phyloP scores from a whole-genome alignment of 2,797 vertebrate genomes.

The Neopelma chrysocephalum region DNA sequence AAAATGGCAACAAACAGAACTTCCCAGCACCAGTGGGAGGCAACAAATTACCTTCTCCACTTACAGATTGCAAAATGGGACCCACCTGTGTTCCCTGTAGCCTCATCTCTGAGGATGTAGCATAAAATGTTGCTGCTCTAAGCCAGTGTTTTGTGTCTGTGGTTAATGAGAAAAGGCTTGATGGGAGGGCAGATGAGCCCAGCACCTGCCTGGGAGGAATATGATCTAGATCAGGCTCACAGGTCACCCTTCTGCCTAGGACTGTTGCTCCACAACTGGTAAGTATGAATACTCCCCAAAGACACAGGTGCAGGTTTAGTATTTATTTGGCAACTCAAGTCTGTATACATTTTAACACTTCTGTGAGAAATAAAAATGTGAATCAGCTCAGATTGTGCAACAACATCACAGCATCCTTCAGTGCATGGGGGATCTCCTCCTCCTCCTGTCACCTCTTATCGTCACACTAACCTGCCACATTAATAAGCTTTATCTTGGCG shows the following conservation, averaged over 20 bases:
- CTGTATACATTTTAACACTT: not conserved
- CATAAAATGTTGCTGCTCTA: not conserved
- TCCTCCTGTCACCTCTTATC: not conserved
- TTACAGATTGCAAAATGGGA: slow-evolving; percentile 43
- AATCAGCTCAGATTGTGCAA: not conserved
- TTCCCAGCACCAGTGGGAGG: not conserved
- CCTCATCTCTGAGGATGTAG: not conserved
- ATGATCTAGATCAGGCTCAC: not conserved
- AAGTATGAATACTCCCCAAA: not conserved
- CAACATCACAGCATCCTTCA: not conserved
- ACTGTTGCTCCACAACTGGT: not conserved
- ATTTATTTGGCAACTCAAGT: not conserved
- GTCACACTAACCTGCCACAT: not conserved
- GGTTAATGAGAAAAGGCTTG: not conserved
- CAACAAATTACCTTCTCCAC: slow-evolving; percentile 13
- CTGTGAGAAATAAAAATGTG: not conserved
- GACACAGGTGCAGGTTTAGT: not conserved
- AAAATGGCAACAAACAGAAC: not conserved
- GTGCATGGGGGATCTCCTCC: not conserved
- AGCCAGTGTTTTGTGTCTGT: not conserved
- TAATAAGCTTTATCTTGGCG: slow-evolving; percentile 41
- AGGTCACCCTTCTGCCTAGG: not conserved
- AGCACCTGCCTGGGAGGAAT: not conserved
- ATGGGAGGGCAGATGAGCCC: not conserved
- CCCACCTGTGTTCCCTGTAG: not conserved